phyloP scores from a whole-genome alignment of 2,888 invertebrate species.

The Melanostoma mellinum region DNA sequence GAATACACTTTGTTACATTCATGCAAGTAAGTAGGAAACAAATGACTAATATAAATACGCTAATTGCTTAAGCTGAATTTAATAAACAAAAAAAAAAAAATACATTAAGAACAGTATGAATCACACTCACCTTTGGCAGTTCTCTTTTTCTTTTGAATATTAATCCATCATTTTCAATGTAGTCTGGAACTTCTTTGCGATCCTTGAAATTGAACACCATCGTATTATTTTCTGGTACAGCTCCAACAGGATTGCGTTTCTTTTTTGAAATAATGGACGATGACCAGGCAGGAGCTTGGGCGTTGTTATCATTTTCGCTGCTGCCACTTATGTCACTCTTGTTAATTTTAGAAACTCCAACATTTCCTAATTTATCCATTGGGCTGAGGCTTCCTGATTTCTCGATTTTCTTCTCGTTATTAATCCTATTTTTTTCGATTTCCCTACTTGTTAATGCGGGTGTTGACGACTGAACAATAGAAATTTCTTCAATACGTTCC shows the following conservation, averaged over 20 bases:
- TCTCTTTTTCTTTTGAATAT: conserved; percentile 87
- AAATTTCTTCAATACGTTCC: conserved; percentile 39
- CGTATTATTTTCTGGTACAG: conserved; percentile 85
- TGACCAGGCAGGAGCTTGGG: conserved; percentile 48
- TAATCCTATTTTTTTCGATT: conserved; percentile 87
- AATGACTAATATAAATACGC: not conserved
- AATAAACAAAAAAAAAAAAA: conserved; percentile 12
- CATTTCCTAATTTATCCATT: conserved; percentile 35
- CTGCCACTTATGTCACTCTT: conserved; percentile 54
- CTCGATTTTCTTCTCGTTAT: conserved; percentile 84
- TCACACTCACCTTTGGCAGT: conserved; percentile 87
- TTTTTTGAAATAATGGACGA: conserved; percentile 76
- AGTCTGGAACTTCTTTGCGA: conserved; percentile 93
- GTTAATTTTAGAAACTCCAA: conserved; percentile 34
- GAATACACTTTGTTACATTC: not conserved
- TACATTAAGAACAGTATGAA: conserved; percentile 3
- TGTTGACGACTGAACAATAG: conserved; percentile 21
- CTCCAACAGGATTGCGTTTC: conserved; percentile 75
- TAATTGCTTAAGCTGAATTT: conserved; percentile 24
- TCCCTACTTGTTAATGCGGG: conserved; percentile 84
- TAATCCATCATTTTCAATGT: conserved; percentile 94
- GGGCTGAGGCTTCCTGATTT: conserved; percentile 59
- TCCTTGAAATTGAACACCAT: conserved; percentile 94
- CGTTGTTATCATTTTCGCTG: conserved; percentile 27
- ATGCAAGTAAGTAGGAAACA: not conserved